Conservation (phyloP, 37 sponge, comb jelly and placozoan genomes). For the Eunapius fragilis region DNA sequence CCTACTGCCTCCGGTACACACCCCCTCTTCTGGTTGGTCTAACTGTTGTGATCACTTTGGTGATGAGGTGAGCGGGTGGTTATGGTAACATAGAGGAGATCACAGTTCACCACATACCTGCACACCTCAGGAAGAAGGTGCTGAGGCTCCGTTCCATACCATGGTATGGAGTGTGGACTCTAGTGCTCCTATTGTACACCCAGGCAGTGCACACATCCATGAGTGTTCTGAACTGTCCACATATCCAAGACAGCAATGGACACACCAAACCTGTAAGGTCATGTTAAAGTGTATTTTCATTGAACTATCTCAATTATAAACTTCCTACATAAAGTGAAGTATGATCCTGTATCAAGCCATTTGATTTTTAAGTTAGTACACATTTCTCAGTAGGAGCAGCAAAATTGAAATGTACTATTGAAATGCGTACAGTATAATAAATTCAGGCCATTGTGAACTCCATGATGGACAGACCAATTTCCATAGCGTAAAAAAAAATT, state of each 20-base stretch:
- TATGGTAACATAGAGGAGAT: too few species aligned
- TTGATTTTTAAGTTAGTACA: too few species aligned
- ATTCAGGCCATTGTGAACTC: too few species aligned
- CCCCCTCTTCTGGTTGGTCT: conserved; percentile 21
- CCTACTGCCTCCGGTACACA: conserved; percentile 39
- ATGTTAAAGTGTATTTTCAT: not conserved
- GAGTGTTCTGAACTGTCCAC: conserved; percentile 28
- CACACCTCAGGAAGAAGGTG: not conserved
- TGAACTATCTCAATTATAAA: too few species aligned
- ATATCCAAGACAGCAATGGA: conserved; percentile 12
- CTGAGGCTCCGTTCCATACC: conserved; percentile 5
- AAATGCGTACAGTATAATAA: too few species aligned
- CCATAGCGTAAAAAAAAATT: too few species aligned
- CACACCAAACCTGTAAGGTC: not conserved
- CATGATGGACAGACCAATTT: too few species aligned
- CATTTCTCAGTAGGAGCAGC: too few species aligned
- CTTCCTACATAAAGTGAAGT: too few species aligned
- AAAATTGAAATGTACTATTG: too few species aligned
- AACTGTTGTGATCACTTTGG: conserved; percentile 3
- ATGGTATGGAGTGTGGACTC: conserved; percentile 42
- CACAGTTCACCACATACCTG: not conserved
- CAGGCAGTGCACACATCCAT: conserved; percentile 37
- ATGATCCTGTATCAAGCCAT: too few species aligned
- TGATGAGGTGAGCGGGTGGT: too few species aligned
- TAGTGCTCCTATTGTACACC: conserved; percentile 26